Conservation (phyloP, 1,140 invertebrate species). For the Drosophila leontia region DNA sequence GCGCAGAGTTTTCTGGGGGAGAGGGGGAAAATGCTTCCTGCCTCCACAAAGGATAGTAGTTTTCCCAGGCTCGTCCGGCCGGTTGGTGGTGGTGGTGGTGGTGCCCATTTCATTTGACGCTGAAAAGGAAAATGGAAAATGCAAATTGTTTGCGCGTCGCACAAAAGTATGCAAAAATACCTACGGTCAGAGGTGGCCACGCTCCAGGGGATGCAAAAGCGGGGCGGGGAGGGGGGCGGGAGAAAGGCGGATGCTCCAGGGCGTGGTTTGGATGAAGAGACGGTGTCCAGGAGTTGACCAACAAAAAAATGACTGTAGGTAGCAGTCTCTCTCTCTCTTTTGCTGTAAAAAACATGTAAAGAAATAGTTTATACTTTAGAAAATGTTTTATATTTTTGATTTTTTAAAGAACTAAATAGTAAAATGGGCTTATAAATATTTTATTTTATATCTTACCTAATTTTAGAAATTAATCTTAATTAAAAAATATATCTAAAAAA, state of each 20-base stretch:
- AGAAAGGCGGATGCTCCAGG: background rate
- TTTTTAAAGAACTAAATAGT: too few relatives aligned
- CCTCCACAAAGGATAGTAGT: background rate
- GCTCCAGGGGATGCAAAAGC: constrained; percentile 15
- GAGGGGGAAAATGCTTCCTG: background rate
- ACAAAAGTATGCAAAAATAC: constrained; percentile 75
- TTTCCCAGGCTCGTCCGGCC: background rate
- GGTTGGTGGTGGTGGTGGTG: background rate
- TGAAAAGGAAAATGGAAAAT: constrained; percentile 78
- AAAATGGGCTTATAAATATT: too few relatives aligned
- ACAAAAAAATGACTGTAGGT: background rate
- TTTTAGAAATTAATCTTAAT: background rate
- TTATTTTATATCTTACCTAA: too few relatives aligned
- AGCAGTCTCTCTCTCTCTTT: background rate
- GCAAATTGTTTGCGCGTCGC: constrained; percentile 68
- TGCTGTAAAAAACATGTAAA: background rate
- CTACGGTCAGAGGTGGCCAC: constrained; percentile 21
- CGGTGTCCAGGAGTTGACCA: background rate
- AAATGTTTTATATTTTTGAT: background rate
- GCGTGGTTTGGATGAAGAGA: background rate
- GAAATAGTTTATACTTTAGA: background rate
- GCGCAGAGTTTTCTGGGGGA: constrained; percentile 12
- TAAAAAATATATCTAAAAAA: background rate
- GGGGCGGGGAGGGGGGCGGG: background rate
- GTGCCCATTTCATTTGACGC: constrained; percentile 61